Base-by-base conservation (phyloP, 1,140 invertebrate genomes). In the Lordiphosa clarofinis region DNA sequence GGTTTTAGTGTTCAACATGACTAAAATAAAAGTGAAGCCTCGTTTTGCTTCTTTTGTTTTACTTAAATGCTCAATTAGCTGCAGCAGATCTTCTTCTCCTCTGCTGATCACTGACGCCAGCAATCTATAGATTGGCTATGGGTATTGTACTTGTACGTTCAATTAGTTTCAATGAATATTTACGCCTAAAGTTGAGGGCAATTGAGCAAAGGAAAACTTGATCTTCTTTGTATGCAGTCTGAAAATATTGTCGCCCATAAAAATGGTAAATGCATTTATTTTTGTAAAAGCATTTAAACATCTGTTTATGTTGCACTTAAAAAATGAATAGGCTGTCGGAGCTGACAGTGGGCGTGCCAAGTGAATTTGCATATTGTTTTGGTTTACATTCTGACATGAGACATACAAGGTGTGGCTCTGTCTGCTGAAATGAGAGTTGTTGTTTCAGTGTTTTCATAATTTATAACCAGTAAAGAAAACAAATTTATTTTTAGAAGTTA, bases 91-190 rank as follows among this genome's bases (percentile, higher is more conserved):
- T 24, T n/a, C 12, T 24, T 37, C 8, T 55, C 39, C 10, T 13
- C 19, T 35, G 13, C 28, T 31, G 28, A 31, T 31, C 28, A 31
- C 28, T 68, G 66, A 69, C 64, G 66, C 50, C 64, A 69, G 49
- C 49, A 52, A 66, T 21, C 11, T 48, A 13, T 58, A 8, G 13
- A 47, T 37, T 40, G 15, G 28, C 31, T 61, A 12, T 52, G 21
- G 24, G n/a, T 56, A 52, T 71, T 62, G 69, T 38, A 81, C 61
- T 75, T 61, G 76, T 39, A 33, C 50, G 39, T 66, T 79, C 76
- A 82, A 82, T 82, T 82, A 74, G 67, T 47, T 73, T 76, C 73
- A 82, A 76, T 82, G 67, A 82, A 81, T 81, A 61, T 55, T 49
- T 56, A 40, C 65, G 55, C 49, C 66, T 28, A 33, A 67, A 64